These are phyloP conservation scores for Bombus affinis DNA, from an alignment of 1,140 invertebrate genomes.

Conservation along the genomic window DNA sequence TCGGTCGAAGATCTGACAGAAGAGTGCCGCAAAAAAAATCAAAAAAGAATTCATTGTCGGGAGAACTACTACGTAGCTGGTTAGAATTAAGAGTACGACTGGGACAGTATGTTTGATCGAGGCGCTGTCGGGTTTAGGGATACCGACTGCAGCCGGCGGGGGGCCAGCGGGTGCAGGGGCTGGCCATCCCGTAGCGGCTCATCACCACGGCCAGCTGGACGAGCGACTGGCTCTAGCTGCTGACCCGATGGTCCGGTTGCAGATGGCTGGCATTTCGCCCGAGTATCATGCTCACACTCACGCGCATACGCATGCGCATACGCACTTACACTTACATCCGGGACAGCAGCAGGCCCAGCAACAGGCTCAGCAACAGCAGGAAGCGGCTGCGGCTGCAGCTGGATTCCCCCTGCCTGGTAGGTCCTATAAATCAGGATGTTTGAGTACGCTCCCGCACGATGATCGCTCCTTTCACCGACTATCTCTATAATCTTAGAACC, in stretches of 20 bases:
- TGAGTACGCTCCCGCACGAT: slow-evolving; percentile 50
- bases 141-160: slow-evolving; percentile 81
- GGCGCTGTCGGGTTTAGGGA: slow-evolving; percentile 81
- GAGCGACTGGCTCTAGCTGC: slow-evolving; percentile 88
- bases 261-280: slow-evolving; percentile 92
- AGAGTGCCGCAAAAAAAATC: slow-evolving; percentile 26
- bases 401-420: slow-evolving; percentile 86
- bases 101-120: slow-evolving; percentile 71
- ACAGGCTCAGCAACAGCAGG: slow-evolving; percentile 85
- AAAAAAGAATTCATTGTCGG: slow-evolving; percentile 16
- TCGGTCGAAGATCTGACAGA: slow-evolving; percentile 9
- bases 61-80: slow-evolving; percentile 28
- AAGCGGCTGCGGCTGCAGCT: slow-evolving; percentile 82
- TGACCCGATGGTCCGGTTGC: slow-evolving; percentile 90
- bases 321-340: slow-evolving; percentile 94
- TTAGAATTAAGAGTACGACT: slow-evolving; percentile 43
- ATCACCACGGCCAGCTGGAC: slow-evolving; percentile 85
- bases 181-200: slow-evolving; percentile 79
- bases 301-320: slow-evolving; percentile 94
- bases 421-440: slow-evolving; percentile 75
- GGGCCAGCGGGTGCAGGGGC: slow-evolving; percentile 81
- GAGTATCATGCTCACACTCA: slow-evolving; percentile 93
- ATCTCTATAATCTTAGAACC: not conserved
- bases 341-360: slow-evolving; percentile 90
- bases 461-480: slow-evolving; percentile 38